A percentile compares a stretch with the other conserved stretches of the same genome.
phyloP scores from a whole-genome alignment of 1,140 invertebrate species.

The Drosophila arawakana region DNA sequence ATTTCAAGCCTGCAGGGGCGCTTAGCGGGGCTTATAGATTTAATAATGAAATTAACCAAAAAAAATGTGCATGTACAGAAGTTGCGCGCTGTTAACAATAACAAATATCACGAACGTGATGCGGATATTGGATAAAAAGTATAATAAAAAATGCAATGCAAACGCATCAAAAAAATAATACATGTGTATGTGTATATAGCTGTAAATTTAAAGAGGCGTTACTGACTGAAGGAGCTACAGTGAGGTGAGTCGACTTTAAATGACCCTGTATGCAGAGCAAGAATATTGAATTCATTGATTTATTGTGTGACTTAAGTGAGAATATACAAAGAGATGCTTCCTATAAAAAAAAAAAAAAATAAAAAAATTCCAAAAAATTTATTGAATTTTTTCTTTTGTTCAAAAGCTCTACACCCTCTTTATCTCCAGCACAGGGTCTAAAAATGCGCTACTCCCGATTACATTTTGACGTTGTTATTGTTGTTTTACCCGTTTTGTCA shows the following conservation, averaged over 20 bases:
- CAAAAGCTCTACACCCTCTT: not conserved
- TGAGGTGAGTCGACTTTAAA: too few species aligned
- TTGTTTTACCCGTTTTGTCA: not conserved
- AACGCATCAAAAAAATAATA: constrained; percentile 24
- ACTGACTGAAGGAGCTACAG: not conserved
- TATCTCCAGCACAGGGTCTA: too few species aligned
- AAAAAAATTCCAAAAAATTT: too few species aligned
- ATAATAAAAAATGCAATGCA: constrained; percentile 56
- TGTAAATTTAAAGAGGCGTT: constrained; percentile 32
- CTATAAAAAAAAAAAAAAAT: too few species aligned
- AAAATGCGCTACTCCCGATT: too few species aligned
- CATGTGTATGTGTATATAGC: constrained; percentile 18
- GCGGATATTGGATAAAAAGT: constrained; percentile 18
- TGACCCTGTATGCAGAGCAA: too few species aligned
- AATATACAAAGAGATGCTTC: too few species aligned
- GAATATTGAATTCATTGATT: too few species aligned
- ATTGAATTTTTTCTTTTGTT: too few species aligned
- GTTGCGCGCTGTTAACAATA: constrained; percentile 31
- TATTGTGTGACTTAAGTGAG: too few species aligned
- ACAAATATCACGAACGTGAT: constrained; percentile 16
- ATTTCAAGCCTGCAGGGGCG: not conserved
- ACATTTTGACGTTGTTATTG: constrained; percentile 7
- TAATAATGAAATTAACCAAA: constrained; percentile 29
- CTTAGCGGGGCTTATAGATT: constrained; percentile 10
- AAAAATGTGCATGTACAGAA: constrained; percentile 26